These are phyloP conservation scores for Portunus trituberculatus DNA, from an alignment of 1,140 invertebrate genomes.

Conservation along the genomic window DNA sequence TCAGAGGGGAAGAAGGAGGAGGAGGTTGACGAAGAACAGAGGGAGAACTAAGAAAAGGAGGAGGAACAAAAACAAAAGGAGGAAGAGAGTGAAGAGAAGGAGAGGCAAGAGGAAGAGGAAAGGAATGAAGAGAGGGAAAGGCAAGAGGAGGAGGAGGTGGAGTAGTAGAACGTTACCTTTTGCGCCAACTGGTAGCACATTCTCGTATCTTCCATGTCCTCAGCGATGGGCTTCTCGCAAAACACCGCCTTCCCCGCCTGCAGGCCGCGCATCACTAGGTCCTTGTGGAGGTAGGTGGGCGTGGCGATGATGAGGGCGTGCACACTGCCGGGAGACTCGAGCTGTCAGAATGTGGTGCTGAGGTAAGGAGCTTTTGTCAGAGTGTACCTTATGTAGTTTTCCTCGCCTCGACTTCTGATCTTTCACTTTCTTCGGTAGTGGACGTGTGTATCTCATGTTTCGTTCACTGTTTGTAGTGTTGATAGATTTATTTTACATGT, in stretches of 20 bases:
- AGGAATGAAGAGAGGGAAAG: not conserved
- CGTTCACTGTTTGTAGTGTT: too few relatives aligned
- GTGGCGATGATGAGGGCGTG: constrained; percentile 83
- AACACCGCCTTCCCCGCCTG: constrained; percentile 85
- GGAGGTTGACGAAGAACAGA: not conserved
- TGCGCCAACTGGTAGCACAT: constrained; percentile 84
- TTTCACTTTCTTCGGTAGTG: too few relatives aligned
- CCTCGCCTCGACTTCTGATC: not conserved
- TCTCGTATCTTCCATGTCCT: constrained; percentile 82
- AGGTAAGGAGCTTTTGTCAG: not conserved
- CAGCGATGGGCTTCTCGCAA: constrained; percentile 87
- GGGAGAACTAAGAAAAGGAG: not conserved
- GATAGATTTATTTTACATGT: too few relatives aligned
- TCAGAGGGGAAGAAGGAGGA: not conserved
- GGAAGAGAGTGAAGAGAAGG: not conserved
- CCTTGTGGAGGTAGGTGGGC: constrained; percentile 85
- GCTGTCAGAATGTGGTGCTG: not conserved
- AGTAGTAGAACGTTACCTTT: constrained; percentile 79
- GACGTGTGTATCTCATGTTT: too few relatives aligned
- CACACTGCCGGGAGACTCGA: constrained; percentile 80
- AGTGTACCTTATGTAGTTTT: not conserved
- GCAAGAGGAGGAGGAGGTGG: not conserved
- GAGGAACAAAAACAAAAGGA: not conserved
- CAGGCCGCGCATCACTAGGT: constrained; percentile 84
- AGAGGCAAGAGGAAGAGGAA: not conserved